A percentile compares a stretch with the other conserved stretches of the same genome.
Evolutionary conservation across 2,113 vertebrate genomes (phyloP).

Genomic region (Mionectes macconnelli): DNA sequence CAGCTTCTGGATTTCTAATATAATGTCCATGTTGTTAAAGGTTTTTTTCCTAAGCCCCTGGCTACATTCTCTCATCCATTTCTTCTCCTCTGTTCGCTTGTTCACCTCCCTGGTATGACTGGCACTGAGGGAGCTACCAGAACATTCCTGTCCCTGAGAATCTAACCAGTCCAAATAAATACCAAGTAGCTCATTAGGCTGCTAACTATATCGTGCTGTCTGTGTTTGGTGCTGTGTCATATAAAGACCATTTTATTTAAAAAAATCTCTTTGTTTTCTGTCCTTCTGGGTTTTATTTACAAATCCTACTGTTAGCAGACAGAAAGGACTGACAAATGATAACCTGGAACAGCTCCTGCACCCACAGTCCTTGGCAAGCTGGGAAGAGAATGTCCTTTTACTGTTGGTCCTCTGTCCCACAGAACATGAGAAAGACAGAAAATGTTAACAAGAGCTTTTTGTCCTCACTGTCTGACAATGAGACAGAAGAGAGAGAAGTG

Average conservation of each 20-base stretch:
- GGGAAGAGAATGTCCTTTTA: background rate
- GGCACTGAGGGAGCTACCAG: background rate
- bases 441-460: background rate
- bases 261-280: background rate
- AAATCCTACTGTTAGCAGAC: background rate
- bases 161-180: background rate
- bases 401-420: background rate
- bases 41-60: background rate
- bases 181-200: background rate
- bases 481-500: background rate
- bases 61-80: background rate
- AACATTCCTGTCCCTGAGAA: background rate
- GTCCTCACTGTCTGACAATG: background rate
- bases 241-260: background rate
- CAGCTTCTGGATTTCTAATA: background rate
- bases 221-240: background rate
- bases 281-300: background rate
- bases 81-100: background rate
- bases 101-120: background rate
- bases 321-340: background rate
- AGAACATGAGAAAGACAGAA: background rate
- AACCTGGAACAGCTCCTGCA: background rate
- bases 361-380: background rate
- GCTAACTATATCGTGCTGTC: background rate
- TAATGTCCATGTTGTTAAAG: background rate